Base-by-base conservation (phyloP, 2,888 invertebrate genomes). In the Diachrysia chrysitis region DNA sequence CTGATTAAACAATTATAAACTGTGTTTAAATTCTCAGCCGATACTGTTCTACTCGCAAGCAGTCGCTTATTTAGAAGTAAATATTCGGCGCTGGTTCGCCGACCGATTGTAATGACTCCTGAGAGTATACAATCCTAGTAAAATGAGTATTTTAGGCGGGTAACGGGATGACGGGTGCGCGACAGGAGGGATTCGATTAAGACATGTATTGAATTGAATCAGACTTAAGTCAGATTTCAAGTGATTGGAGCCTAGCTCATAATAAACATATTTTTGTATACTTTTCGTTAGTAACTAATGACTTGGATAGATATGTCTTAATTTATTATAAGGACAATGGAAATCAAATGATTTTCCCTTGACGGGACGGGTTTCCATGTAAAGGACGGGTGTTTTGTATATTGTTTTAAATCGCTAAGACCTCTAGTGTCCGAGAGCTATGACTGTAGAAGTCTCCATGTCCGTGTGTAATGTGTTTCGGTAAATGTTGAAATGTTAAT, bases 351-450 rank as follows among this genome's bases (percentile, higher is more conserved):
- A 46, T 23, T 62, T 19, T 23, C 63, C 42, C 35, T 16, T 69
- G 14, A 35, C 58, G 60, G 56, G 54, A 42, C 12, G 10, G 46
- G 62, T 29, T 37, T 42, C 32, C n/a, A 29, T 16, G 10, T 10
- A 32, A 32, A 66, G 17, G 12, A 25, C 29, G 29, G 16, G 6
- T 17, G 10, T 6, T 53, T 51, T 46, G 25, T 55, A 12, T 56
- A 58, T 48, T 29, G 19, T 57, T 29, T 48, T n/a, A 14, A 51
- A 17, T 17, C 17, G 16, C 48, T 21, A 29, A 25, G 81, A 71
- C 80, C 82, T 82, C 77, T 82, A 69, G 77, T 79, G 74, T 42
- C 53, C 48, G 37, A 62, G 32, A 60, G 64, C 65, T 25, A 48
- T 56, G 7, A 46, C 12, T 25, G 23, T 42, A 21, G n/a, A n/a